Evolutionary conservation across 1,140 invertebrate genomes (phyloP).

Genomic region (Apis dorsata): DNA sequence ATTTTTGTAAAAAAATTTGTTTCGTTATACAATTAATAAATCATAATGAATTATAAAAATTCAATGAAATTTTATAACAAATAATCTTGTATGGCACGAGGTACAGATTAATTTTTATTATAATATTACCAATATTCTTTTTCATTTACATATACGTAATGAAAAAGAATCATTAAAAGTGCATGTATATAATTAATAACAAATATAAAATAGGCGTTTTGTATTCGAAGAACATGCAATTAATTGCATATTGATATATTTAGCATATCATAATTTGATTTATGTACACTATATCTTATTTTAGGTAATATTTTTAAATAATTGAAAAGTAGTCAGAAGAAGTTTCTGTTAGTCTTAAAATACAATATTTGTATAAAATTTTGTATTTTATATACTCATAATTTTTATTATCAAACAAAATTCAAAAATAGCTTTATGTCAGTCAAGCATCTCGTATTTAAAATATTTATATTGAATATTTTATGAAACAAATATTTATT

Average conservation of each 20-base stretch:
- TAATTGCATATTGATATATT: background rate
- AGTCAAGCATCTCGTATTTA: slow-evolving; percentile 20
- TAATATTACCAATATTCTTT: slow-evolving; percentile 49
- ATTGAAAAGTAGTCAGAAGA: slow-evolving; percentile 19
- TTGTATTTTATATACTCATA: slow-evolving; percentile 7
- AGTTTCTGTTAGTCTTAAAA: slow-evolving; percentile 9
- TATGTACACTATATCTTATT: slow-evolving; percentile 27
- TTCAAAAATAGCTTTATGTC: slow-evolving; percentile 32
- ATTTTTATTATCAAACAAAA: slow-evolving; percentile 26
- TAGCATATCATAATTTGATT: slow-evolving; percentile 9
- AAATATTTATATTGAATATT: slow-evolving; percentile 6
- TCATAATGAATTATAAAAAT: slow-evolving; percentile 40
- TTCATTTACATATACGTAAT: slow-evolving; percentile 1
- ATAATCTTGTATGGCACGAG: slow-evolving; percentile 59
- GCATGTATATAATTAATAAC: slow-evolving; percentile 21
- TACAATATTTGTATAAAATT: slow-evolving; percentile 32
- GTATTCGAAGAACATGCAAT: slow-evolving; percentile 9
- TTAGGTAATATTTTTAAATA: slow-evolving; percentile 14
- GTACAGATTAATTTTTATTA: slow-evolving; percentile 48
- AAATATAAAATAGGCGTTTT: slow-evolving; percentile 18
- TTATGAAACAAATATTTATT: slow-evolving; percentile 23
- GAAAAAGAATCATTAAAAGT: slow-evolving; percentile 20
- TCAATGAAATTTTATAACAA: slow-evolving; percentile 45
- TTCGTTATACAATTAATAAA: slow-evolving; percentile 38
- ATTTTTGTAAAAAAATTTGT: slow-evolving; percentile 52